Base-by-base conservation (phyloP, 1,140 invertebrate species). In the Papilio xuthus region DNA sequence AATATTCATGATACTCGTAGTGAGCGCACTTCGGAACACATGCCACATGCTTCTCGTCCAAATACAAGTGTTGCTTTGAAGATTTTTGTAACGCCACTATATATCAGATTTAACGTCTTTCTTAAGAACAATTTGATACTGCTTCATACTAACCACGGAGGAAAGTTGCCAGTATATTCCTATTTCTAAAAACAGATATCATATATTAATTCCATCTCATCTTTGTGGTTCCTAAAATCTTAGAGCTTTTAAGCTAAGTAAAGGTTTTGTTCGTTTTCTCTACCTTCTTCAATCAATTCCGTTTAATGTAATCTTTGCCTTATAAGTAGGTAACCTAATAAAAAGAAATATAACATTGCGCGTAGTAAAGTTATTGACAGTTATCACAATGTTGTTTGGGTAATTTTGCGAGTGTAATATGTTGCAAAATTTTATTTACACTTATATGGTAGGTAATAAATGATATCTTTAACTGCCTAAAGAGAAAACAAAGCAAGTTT, bases 31-130 rank as follows among this genome's bases (percentile, higher is more conserved):
- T 67, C 26, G 56, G 60, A 67, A 67, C 60, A 60, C 56, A 67
- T 20, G 60, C 60, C 60, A 67, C 60, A 67, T 67, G 60, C 60
- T 32, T 67, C 60, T 67, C 60, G 60, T 67, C 60, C 26, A 67
- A 67, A 67, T 67, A 67, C 60, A 67, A 67, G 60, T 67, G 60
- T 56, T 56, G 60, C 60, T 67, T 67, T 67, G 60, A 67, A 67
- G 60, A 67, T 67, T 67, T 67, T 67, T 67, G 23, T 67, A 67
- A 67, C 60, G 60, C 60, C 60, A 67, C 23, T 28, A 28, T 67
- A 67, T 67, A 32, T 67, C 60, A 13, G 10, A 67, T 23, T 67
- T 67, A 67, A 67, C 60, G 60, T 67, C 60, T 67, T 67, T 67
- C 60, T 28, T 23, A 13, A 67, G 60, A 67, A 28, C 60, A 67